A percentile compares a stretch with the other conserved stretches of the same genome.
Conservation (phyloP, 64 coral and sea anemone species). For the Trachythela sp. region DNA sequence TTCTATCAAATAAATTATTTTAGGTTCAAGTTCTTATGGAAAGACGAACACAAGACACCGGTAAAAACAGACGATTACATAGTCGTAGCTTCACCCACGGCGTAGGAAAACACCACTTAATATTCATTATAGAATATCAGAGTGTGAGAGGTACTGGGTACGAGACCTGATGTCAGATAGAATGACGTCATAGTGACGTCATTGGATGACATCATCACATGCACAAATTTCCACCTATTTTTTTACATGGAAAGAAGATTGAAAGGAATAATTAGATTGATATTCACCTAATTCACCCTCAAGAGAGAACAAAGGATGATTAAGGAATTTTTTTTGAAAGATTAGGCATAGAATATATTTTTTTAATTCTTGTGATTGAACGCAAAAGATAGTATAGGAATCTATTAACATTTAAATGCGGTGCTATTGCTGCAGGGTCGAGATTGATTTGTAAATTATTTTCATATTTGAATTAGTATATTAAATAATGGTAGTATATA, state of each 20-base stretch:
- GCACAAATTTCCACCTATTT: no score
- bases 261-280: neutral
- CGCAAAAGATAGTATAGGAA: neutral
- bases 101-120: neutral
- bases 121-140: neutral
- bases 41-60: neutral
- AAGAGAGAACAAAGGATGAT: neutral
- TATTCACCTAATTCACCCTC: no score
- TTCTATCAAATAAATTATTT: neutral
- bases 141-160: neutral
- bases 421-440: no score
- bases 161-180: neutral
- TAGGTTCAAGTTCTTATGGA: constrained; percentile 3
- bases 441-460: neutral
- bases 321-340: neutral
- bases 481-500: neutral
- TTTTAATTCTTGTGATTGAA: neutral
- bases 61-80: neutral
- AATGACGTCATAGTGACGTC: neutral
- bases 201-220: neutral
- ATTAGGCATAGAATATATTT: neutral
- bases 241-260: no score
- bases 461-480: neutral
- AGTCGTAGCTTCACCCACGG: neutral
- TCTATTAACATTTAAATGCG: no score